Evolutionary conservation across 2,797 vertebrate species (phyloP).

Genomic region (Hemitrygon akajei): DNA sequence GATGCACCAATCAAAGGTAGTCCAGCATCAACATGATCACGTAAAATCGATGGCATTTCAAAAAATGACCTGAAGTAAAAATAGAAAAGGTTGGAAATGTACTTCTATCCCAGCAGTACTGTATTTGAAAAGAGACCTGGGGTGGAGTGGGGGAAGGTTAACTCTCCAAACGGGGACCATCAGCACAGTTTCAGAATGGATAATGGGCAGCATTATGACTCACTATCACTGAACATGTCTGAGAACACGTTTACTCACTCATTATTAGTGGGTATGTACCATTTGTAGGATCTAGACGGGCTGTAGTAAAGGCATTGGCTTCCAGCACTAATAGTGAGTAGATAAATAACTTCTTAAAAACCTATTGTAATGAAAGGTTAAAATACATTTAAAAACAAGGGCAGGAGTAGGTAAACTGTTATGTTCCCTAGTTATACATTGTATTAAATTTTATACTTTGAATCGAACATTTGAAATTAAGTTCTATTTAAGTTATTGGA

Average conservation of each 20-base stretch:
- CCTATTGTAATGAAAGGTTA: background rate
- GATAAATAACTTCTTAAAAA: background rate
- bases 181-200: background rate
- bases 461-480: too few relatives aligned
- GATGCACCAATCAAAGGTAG: constrained; percentile 93
- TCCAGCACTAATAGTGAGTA: background rate
- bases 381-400: background rate
- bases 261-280: background rate
- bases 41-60: background rate
- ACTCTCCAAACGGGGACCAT: background rate
- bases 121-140: background rate
- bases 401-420: too few relatives aligned
- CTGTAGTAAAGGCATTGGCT: too few relatives aligned
- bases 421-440: too few relatives aligned
- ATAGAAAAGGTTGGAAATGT: constrained; percentile 3
- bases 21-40: background rate
- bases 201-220: background rate
- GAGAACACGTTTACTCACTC: background rate
- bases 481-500: too few relatives aligned
- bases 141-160: background rate
- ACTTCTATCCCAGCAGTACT: background rate
- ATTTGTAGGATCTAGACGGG: background rate
- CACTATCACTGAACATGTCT: background rate
- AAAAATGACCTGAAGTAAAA: background rate
- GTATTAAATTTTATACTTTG: too few relatives aligned